These are phyloP conservation scores for Pyrocephalus nanus DNA, from an alignment of 2,797 vertebrate genomes.

Conservation along the genomic window DNA sequence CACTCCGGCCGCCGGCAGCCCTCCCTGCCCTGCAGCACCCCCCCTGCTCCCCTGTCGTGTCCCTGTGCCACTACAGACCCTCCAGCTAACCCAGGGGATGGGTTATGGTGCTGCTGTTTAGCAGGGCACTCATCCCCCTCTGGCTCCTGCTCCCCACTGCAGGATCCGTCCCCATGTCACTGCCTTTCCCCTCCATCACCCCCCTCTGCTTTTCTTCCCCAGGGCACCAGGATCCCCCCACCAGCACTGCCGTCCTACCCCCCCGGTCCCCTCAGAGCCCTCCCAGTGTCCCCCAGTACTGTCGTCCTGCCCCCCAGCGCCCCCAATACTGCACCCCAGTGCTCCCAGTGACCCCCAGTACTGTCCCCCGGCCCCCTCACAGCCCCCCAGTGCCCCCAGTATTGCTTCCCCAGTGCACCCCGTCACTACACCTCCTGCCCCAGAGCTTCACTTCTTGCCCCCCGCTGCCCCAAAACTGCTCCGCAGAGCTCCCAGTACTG, in stretches of 20 bases:
- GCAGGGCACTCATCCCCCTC: too few relatives aligned
- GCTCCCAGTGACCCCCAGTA: not conserved
- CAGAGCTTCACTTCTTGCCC: not conserved
- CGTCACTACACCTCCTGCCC: not conserved
- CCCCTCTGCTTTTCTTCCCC: not conserved
- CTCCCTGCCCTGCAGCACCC: not conserved
- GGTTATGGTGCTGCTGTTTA: not conserved
- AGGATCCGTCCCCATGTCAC: not conserved
- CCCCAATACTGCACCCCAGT: not conserved
- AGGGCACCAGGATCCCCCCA: not conserved
- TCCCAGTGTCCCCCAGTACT: not conserved
- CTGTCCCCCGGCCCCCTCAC: too few relatives aligned
- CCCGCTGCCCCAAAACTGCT: not conserved
- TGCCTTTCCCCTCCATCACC: not conserved
- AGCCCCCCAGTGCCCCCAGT: not conserved
- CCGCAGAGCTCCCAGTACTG: not conserved
- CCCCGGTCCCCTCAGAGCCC: too few relatives aligned
- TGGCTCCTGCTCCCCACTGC: not conserved
- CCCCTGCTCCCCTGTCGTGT: not conserved
- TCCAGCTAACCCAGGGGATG: not conserved
- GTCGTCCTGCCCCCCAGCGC: too few relatives aligned
- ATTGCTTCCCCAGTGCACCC: not conserved
- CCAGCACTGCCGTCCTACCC: not conserved
- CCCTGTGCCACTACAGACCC: not conserved
- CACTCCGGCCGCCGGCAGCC: not conserved